Base-by-base conservation (phyloP, 2,797 vertebrate species). In the Schizopygopsis pylzovi region DNA sequence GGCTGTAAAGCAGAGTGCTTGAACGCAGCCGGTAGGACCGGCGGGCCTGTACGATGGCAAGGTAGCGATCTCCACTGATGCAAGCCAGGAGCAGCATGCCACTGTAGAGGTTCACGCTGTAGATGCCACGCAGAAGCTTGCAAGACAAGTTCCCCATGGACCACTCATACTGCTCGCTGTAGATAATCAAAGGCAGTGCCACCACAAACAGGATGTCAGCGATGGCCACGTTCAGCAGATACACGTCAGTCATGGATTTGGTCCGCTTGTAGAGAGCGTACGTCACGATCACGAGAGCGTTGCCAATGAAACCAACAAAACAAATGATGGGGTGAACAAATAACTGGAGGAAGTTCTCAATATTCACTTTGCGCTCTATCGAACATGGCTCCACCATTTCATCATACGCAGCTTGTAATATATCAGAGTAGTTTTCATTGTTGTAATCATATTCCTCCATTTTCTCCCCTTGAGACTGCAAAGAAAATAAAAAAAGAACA, bases 231-330 rank as follows among this genome's bases (percentile, higher is more conserved):
- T 99, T 98, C 54, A 98, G 89, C 81, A 99, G 95, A 87, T 95
- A 98, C 0, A 98, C 90, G 2, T 99, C 97, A 0, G 97, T 99
- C 96, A 99, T 97, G 41, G 97, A 98, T 88, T 96, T 97, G 83
- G 94, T 82, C 87, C 92, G 95, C 92, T 97, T 97, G n/a, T 98
- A 98, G 22, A 93, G 94, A 49, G 95, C 92, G 2, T 97, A 98
- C 73, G 97, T 99, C 71, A 95, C 18, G 85, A 97, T 96, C 22
- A 99, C 97, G 84, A 99, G 93, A 4, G 91, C 37, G 87, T 99
- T 99, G 0, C 98, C 98, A 33, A 98, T 28, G 0, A 99, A 89
- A 33, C 98, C 98, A 0, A 95, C 88, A 37, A 96, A 20, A 65
- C 95, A 97, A 79, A 98, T 96, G 77, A 98, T 4, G 0, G 96